Conservation (phyloP, 2,888 invertebrate species). For the Hedychridium roseum region DNA sequence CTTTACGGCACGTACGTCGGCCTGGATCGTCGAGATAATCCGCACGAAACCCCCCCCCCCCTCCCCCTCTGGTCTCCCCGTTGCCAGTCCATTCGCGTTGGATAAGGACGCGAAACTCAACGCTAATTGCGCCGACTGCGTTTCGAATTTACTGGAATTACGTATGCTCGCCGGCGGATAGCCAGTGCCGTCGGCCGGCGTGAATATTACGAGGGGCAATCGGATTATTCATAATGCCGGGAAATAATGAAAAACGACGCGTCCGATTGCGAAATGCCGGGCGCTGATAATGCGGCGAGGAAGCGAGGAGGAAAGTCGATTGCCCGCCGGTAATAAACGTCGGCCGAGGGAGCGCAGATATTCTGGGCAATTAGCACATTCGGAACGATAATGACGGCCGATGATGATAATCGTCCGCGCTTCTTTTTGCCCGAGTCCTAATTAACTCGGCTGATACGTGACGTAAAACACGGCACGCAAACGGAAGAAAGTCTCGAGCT, state of each 20-base stretch:
- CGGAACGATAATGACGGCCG: conserved; percentile 4
- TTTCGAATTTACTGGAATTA: no score
- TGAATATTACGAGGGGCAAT: conserved; percentile 3
- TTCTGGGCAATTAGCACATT: conserved; percentile 10
- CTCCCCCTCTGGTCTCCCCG: not conserved
- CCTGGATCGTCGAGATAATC: not conserved
- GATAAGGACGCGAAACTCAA: not conserved
- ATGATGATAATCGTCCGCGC: conserved; percentile 4
- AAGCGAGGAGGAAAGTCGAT: no score
- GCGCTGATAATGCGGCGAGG: no score
- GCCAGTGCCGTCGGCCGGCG: not conserved
- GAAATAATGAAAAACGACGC: conserved; percentile 8
- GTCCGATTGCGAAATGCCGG: conserved; percentile 7
- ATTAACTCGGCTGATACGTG: conserved; percentile 3
- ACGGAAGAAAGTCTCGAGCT: conserved; percentile 1
- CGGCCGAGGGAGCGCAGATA: no score
- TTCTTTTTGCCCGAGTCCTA: conserved; percentile 1
- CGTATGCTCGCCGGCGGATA: no score
- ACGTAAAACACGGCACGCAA: not conserved
- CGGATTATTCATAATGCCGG: conserved; percentile 4
- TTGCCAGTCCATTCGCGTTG: not conserved
- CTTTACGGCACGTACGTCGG: not conserved
- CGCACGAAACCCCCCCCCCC: not conserved
- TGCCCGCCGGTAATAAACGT: no score
- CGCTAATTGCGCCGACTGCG: no score